Conservation (phyloP, 2,888 invertebrate genomes). For the Neria commutata region DNA sequence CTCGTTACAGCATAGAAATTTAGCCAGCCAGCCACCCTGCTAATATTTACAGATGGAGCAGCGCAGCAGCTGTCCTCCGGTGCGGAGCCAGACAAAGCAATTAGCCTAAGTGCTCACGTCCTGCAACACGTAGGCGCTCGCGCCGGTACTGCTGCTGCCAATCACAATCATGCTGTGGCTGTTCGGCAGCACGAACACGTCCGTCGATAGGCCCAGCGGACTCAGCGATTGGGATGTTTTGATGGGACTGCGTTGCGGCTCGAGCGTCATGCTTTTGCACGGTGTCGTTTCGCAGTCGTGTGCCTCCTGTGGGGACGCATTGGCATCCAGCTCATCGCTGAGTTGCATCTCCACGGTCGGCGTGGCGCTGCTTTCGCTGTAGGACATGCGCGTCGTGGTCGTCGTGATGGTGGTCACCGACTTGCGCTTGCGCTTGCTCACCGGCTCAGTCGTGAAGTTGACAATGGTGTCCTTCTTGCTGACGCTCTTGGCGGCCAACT, state of each 20-base stretch:
- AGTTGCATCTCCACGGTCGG: slow-evolving; percentile 1
- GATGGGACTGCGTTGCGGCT: slow-evolving; percentile 53
- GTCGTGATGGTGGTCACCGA: slow-evolving; percentile 40
- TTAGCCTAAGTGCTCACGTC: slow-evolving; percentile 47
- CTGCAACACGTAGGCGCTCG: slow-evolving; percentile 38
- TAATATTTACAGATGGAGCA: not conserved
- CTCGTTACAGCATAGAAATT: slow-evolving; percentile 6
- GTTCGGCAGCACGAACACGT: slow-evolving; percentile 53
- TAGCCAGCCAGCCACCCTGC: not conserved
- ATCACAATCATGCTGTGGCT: slow-evolving; percentile 59
- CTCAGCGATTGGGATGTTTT: slow-evolving; percentile 60
- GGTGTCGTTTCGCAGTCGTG: not conserved
- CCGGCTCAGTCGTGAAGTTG: slow-evolving; percentile 48
- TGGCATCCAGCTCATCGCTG: not conserved
- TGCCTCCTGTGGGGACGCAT: not conserved
- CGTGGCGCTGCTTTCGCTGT: slow-evolving; percentile 38
- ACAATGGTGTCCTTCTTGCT: slow-evolving; percentile 51
- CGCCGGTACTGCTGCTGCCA: slow-evolving; percentile 34
- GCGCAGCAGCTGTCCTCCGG: slow-evolving; percentile 13
- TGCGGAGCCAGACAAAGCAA: slow-evolving; percentile 20
- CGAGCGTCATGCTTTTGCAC: slow-evolving; percentile 37
- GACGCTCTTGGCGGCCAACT: slow-evolving; percentile 42
- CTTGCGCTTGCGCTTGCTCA: slow-evolving; percentile 40
- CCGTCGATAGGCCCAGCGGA: slow-evolving; percentile 48
- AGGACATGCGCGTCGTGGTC: slow-evolving; percentile 31